These are phyloP conservation scores for Syngnathus acus DNA, from an alignment of 2,797 vertebrate genomes.

Conservation along the genomic window DNA sequence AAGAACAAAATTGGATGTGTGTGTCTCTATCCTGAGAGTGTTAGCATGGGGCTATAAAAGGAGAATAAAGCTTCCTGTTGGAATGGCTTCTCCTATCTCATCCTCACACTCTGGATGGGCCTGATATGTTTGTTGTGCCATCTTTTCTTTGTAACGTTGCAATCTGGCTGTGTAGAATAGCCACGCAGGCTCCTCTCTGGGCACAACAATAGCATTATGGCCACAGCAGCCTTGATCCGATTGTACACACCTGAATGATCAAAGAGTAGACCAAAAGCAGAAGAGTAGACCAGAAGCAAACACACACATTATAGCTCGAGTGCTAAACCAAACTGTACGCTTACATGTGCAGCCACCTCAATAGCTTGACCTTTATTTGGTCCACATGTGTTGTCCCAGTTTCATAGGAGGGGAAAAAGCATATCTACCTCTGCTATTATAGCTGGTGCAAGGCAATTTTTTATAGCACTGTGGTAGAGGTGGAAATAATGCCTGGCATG, in stretches of 20 bases:
- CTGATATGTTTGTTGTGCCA: constrained; percentile 61
- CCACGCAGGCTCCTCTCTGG: constrained; percentile 20
- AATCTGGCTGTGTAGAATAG: constrained; percentile 19
- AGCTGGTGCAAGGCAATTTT: background rate
- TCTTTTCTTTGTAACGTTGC: constrained; percentile 43
- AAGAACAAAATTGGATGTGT: background rate
- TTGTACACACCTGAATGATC: constrained; percentile 49
- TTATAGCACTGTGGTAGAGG: background rate
- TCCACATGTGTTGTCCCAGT: background rate
- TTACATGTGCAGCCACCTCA: background rate
- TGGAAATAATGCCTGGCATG: no score
- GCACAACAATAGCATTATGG: constrained; percentile 39
- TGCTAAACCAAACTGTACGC: background rate
- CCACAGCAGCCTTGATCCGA: constrained; percentile 44
- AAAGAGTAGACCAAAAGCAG: constrained; percentile 4
- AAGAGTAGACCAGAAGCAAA: background rate
- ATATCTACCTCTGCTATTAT: background rate
- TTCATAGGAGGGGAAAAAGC: background rate
- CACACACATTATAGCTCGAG: no score
- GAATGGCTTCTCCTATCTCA: constrained; percentile 29
- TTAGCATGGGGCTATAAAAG: constrained; percentile 47
- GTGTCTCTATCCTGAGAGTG: constrained; percentile 14
- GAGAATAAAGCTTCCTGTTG: constrained; percentile 52
- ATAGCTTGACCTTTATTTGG: background rate
- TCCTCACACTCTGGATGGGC: constrained; percentile 45